Evolutionary conservation across 2,888 invertebrate species (phyloP).

Genomic region (Agelastica alni): DNA sequence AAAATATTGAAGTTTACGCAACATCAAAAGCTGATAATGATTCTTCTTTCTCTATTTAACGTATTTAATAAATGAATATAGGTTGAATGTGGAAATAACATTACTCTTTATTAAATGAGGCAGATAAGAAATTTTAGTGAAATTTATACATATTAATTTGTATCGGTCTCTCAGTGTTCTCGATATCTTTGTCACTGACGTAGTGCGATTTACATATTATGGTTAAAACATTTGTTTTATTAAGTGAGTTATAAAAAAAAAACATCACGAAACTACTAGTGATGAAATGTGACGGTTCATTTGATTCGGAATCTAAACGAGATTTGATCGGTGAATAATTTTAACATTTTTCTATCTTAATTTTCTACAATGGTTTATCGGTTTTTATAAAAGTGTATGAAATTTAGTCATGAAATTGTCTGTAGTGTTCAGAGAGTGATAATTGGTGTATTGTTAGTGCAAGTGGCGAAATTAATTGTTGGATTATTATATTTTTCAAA

Average conservation of each 20-base stretch:
- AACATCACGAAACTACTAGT: no score
- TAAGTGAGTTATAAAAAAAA: no score
- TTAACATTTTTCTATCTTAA: no score
- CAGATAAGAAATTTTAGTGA: constrained; percentile 42
- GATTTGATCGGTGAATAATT: no score
- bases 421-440: no score
- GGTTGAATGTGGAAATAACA: constrained; percentile 30
- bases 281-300: no score
- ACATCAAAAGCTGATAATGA: constrained; percentile 11
- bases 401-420: no score
- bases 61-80: constrained; percentile 30
- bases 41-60: constrained; percentile 23
- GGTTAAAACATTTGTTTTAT: no score
- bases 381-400: no score
- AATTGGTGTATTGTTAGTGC: constrained; percentile 29
- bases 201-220: no score
- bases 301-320: no score
- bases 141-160: constrained; percentile 41
- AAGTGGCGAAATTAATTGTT: constrained; percentile 18
- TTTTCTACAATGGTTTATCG: no score
- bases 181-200: constrained; percentile 32
- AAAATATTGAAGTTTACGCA: constrained; percentile 20
- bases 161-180: constrained; percentile 38
- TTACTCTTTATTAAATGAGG: constrained; percentile 34
- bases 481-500: constrained; percentile 17